Evolutionary conservation across 37 sponge, comb jelly and placozoan species (phyloP), one percentile per base, ranked within the genome.

Genomic region (Cliona cf. orientalis): DNA sequence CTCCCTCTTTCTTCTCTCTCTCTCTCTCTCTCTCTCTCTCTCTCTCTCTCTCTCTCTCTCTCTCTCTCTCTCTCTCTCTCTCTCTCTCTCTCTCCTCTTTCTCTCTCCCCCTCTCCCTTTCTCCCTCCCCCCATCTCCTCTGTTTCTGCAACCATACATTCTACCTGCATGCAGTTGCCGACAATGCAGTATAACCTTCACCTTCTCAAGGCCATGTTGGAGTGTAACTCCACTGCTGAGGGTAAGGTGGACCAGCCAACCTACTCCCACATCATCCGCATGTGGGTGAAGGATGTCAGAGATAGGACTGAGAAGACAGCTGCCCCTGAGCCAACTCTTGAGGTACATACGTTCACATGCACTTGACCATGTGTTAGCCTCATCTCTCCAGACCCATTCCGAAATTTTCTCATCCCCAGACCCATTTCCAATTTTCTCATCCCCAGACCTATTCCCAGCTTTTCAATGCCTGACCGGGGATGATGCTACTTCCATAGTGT

Each of bases 201-300:
- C n/a, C 59, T 82, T 22, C 46, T 88, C 21, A 66, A 76, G 78
- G 66, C 77, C 36, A 88, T 88, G 89, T 42, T 88, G 33, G 80
- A 86, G 25, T 70, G 71, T 61, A 85, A 74, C 43, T 41, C 78
- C 17, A 36, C 26, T 4, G 39, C 29, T 42, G 56, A 71, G 29
- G 68, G 68, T 3, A 5, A 17, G 33, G 74, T 88, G 6, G 69
- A 88, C 35, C 55, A 78, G 65, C 53, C 65, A 0, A 71, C 83
- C 0, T 88, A 82, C 63, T 38, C 63, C 14, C 77, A 88, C 33
- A 83, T 88, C 56, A 88, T 88, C 43, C 36, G 72, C 7, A 65
- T 25, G 60, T 88, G 89, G 89, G 89, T 82, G 4, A 77, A 77
- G 42, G 78, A 88, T 60, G 64, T 88, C 23, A 32, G 89, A 14